Percentiles rank a stretch among this genome's conserved stretches.
Conservation (phyloP, 2,888 invertebrate species). For the Stenolophus ochropezus region DNA sequence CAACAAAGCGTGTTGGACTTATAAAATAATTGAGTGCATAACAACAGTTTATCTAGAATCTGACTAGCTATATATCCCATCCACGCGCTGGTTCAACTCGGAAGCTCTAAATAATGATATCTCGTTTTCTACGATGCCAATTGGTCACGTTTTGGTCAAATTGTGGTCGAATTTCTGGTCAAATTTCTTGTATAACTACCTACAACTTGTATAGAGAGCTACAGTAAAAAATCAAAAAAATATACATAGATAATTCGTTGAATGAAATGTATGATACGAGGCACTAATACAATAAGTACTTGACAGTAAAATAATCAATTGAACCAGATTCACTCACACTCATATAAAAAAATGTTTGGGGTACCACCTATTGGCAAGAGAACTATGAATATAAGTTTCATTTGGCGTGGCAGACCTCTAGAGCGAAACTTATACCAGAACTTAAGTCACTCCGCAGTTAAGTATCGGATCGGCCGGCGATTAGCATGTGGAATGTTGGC, state of each 20-base stretch:
- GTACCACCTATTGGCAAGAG: neutral
- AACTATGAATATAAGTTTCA: neutral
- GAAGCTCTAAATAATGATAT: constrained; percentile 38
- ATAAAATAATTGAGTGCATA: constrained; percentile 40
- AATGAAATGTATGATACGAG: neutral
- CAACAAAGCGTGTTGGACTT: constrained; percentile 38
- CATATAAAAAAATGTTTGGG: neutral
- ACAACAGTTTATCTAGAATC: constrained; percentile 22
- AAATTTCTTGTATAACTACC: neutral
- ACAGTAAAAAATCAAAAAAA: neutral
- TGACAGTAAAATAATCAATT: neutral
- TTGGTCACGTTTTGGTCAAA: neutral
- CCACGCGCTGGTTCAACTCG: constrained; percentile 1
- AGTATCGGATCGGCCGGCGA: neutral
- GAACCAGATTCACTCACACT: neutral
- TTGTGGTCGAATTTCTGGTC: neutral
- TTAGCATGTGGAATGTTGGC: neutral
- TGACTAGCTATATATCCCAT: constrained; percentile 11
- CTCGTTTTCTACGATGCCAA: neutral
- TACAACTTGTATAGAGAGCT: neutral
- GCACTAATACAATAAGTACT: neutral
- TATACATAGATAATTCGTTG: neutral
- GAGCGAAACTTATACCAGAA: neutral
- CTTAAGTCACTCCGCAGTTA: neutral
- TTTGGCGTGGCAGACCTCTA: neutral